A percentile compares a stretch with the other conserved stretches of the same genome.
Conservation (phyloP, 2,888 invertebrate species). For the Drepanosiphum platanoidis region DNA sequence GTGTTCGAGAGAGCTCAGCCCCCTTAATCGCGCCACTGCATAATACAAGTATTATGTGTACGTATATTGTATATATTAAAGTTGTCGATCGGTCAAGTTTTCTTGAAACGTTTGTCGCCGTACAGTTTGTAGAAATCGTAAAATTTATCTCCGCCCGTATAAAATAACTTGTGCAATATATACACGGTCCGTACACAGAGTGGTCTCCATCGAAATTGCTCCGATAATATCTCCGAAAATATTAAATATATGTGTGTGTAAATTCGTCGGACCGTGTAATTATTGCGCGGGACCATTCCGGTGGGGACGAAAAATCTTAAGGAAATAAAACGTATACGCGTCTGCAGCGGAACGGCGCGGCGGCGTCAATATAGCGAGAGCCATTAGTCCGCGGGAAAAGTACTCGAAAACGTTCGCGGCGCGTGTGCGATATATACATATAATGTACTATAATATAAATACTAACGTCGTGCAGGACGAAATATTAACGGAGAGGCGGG, state of each 20-base stretch:
- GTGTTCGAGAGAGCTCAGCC: too few species aligned
- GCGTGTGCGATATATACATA: neutral
- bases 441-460: neutral
- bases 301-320: neutral
- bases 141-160: conserved; percentile 4
- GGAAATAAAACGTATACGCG: neutral
- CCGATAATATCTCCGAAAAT: too few species aligned
- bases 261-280: neutral
- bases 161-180: neutral
- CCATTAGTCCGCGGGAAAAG: conserved; percentile 1
- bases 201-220: too few species aligned
- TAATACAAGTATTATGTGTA: too few species aligned
- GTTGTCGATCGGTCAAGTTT: neutral
- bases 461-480: neutral
- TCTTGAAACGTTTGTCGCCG: conserved; percentile 1
- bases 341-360: neutral
- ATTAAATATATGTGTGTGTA: too few species aligned
- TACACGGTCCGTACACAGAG: neutral
- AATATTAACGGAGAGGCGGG: neutral
- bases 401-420: neutral
- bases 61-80: too few species aligned
- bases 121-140: neutral
- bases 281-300: neutral
- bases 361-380: neutral
- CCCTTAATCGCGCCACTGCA: too few species aligned